These are phyloP conservation scores for Myrmecophaga tridactyla DNA, from an alignment of 2,113 vertebrate species.

Conservation along the genomic window DNA sequence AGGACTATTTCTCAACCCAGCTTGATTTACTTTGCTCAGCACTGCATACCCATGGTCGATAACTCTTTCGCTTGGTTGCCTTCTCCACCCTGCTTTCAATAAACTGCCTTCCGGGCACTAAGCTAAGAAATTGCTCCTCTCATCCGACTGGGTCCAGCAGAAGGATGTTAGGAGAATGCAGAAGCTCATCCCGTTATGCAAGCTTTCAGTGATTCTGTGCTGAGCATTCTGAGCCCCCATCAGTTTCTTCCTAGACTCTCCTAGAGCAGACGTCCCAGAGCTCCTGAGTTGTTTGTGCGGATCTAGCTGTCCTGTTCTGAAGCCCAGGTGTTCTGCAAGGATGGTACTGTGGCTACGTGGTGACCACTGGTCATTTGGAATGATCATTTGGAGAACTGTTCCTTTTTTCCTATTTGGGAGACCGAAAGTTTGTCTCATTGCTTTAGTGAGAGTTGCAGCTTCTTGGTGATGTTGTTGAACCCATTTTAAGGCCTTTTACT, in stretches of 20 bases:
- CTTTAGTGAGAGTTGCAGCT: neutral
- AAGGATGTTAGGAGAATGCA: neutral
- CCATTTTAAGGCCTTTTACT: neutral
- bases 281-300: neutral
- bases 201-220: neutral
- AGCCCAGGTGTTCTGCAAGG: accelerated
- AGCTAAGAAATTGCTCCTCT: neutral
- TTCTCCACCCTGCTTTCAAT: neutral
- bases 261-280: neutral
- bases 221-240: neutral
- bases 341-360: no score
- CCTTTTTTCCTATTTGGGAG: neutral
- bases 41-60: neutral
- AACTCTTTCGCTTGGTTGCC: neutral
- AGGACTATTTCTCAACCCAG: neutral
- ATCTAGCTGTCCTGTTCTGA: neutral
- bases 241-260: neutral
- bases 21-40: neutral
- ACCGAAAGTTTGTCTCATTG: neutral
- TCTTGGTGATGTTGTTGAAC: neutral
- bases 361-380: neutral
- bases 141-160: neutral
- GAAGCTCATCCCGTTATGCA: neutral
- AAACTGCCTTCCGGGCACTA: neutral
- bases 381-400: neutral